Base-by-base conservation (phyloP, 2,797 vertebrate genomes). In the Amblyopsis hoosieri region DNA sequence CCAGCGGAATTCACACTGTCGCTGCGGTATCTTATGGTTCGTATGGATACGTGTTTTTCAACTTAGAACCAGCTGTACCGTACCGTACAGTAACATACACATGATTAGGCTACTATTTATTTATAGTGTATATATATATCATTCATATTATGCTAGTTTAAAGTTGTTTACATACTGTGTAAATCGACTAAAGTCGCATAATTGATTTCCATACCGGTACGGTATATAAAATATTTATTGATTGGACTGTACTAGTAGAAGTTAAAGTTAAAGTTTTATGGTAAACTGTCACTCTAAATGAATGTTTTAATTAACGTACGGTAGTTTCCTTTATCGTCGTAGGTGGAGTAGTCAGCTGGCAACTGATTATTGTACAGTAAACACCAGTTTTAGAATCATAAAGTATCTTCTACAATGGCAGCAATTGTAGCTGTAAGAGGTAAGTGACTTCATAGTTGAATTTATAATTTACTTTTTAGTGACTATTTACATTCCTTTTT, bases 381-480 rank as follows among this genome's bases (percentile, higher is more conserved):
- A 45, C 37, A 3, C 59, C 23, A 42, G 9, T 52, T 62, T 14
- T 5, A 49, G 1, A 6, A 60, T 5, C 10, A 13, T 56, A 4
- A 48, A 33, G 13, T 48, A 45, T 42, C 52, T 58, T 31, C 71
- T 76, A 79, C 52, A 65, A 94, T 92, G 90, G 74, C 87, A 7
- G 62, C 87, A 17, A 70, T 67, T 52, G 80, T 82, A 17, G 62
- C 60, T 33, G 53, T 87, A 54, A 91, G 91, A 87, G 81, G 93
- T 94, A 65, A 2, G n/a, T 54, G 17, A 17, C 64, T 15, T 14
- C 0, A 45, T 37, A 54, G 4, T 51, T 1, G 12, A 17, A 10
- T 9, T 23, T n/a, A 14, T 6, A 55, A 2, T 63, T 49, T 47
- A 15, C 7, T 60, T 54, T 47, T 47, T 48, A 45, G 59, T 14